Evolutionary conservation across 2,113 vertebrate species (phyloP), one percentile per base, ranked within the genome.

Genomic region (Synchiropus splendidus): DNA sequence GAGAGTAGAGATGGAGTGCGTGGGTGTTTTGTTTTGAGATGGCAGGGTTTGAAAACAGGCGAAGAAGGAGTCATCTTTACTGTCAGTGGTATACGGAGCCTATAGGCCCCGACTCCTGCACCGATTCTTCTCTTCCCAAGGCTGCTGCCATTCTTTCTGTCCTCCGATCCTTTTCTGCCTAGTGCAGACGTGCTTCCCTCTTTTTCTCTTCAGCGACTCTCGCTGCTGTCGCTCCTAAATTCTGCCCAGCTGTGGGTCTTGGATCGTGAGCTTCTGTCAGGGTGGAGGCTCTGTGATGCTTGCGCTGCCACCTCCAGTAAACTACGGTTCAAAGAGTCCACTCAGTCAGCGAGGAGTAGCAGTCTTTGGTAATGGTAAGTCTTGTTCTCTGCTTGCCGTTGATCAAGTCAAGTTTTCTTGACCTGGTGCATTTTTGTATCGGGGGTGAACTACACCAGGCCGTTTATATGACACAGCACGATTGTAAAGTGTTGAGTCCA

Each of bases 21-120:
- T 88, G 86, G 86, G 87, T 76, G 86, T 83, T 86, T 82, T 86
- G 83, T 85, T 86, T 83, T 85, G 83, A 82, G 75, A 86, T 85
- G 86, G 83, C 79, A 84, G 77, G 74, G 63, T 81, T 65, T 78
- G 82, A 81, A 73, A 69, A 47, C 68, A 72, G 77, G 66, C 76
- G 75, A 73, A 56, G 67, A 80, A 40, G 65, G 17, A 75, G 68
- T 59, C 62, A 57, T 61, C 64, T 50, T 36, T 57, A 60, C 71
- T 83, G 70, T 60, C 82, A 77, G 71, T 45, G 63, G 70, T 74
- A 70, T 33, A 39, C 58, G 66, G 72, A 70, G 68, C 69, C 64
- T 14, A 40, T 64, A 39, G 67, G 67, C 74, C 61, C 67, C 45
- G 72, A 67, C 64, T 67, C 41, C 48, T 47, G 44, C 36, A 15